Conservation (phyloP, 2,797 vertebrate genomes). For the Euthynnus affinis region DNA sequence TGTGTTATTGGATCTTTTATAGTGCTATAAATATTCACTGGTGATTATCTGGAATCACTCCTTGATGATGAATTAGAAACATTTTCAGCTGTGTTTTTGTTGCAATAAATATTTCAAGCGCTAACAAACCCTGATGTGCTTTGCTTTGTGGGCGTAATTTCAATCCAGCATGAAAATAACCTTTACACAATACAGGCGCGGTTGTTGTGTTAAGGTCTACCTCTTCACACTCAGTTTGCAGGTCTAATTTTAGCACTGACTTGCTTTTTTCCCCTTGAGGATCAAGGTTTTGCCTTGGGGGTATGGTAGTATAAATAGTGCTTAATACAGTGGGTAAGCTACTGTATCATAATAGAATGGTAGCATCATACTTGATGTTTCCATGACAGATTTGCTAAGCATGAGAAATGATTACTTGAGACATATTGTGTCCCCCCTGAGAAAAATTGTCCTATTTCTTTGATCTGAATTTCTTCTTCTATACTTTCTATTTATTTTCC, state of each 20-base stretch:
- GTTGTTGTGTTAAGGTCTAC: conserved; percentile 52
- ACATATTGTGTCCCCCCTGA: conserved; percentile 66
- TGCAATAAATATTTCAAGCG: conserved; percentile 20
- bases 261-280: conserved; percentile 50
- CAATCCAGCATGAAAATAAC: conserved; percentile 41
- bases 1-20: conserved; percentile 47
- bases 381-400: conserved; percentile 68
- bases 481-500: conserved; percentile 67
- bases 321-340: conserved; percentile 61
- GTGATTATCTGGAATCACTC: conserved; percentile 29
- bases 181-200: conserved; percentile 36
- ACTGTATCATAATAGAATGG: conserved; percentile 40
- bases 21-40: conserved; percentile 45
- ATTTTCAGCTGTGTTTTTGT: conserved; percentile 10
- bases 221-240: conserved; percentile 56
- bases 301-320: conserved; percentile 43
- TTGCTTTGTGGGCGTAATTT: conserved; percentile 21
- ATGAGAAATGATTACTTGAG: conserved; percentile 70
- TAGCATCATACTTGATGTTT: conserved; percentile 44
- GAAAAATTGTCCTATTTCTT: conserved; percentile 63
- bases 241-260: conserved; percentile 73
- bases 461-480: conserved; percentile 64
- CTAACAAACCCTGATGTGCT: conserved; percentile 14
- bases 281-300: conserved; percentile 63
- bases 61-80: conserved; percentile 28